A percentile compares a stretch with the other conserved stretches of the same genome.
These are phyloP conservation scores for Oncorhynchus keta DNA, from an alignment of 2,113 vertebrate species.

Conservation along the genomic window DNA sequence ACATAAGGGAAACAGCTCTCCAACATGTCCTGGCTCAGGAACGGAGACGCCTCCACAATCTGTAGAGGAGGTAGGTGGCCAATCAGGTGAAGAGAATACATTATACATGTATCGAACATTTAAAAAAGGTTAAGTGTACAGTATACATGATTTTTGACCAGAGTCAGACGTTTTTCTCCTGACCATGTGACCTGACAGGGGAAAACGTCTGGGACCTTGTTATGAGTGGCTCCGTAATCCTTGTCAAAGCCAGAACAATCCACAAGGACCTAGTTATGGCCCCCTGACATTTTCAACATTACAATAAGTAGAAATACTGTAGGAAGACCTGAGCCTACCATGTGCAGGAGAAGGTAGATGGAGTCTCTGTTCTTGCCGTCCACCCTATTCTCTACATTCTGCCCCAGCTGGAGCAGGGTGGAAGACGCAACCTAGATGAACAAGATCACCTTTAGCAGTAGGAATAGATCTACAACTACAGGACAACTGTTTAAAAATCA, in stretches of 20 bases:
- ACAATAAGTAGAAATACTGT: neutral
- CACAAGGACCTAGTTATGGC: too few species aligned
- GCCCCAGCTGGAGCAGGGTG: conserved; percentile 85
- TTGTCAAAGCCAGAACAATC: too few species aligned
- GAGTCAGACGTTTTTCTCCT: too few species aligned
- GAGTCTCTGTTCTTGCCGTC: conserved; percentile 87
- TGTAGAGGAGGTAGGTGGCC: conserved; percentile 45
- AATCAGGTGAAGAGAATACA: neutral
- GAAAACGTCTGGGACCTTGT: too few species aligned
- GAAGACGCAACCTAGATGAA: conserved; percentile 82
- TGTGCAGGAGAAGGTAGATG: conserved; percentile 85
- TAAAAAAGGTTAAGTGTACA: too few species aligned
- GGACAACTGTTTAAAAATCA: neutral
- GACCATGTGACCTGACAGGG: too few species aligned
- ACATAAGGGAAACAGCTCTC: conserved; percentile 91
- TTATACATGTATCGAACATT: too few species aligned
- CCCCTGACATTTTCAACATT: too few species aligned
- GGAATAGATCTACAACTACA: neutral
- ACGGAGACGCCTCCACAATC: conserved; percentile 89
- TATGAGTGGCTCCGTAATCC: too few species aligned
- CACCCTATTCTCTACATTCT: conserved; percentile 78
- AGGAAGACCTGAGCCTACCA: conserved; percentile 70
- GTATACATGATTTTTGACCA: too few species aligned
- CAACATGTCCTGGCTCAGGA: conserved; percentile 88
- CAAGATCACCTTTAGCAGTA: neutral